Evolutionary conservation across 2,888 invertebrate genomes (phyloP).

Genomic region (Piscicola geometra): DNA sequence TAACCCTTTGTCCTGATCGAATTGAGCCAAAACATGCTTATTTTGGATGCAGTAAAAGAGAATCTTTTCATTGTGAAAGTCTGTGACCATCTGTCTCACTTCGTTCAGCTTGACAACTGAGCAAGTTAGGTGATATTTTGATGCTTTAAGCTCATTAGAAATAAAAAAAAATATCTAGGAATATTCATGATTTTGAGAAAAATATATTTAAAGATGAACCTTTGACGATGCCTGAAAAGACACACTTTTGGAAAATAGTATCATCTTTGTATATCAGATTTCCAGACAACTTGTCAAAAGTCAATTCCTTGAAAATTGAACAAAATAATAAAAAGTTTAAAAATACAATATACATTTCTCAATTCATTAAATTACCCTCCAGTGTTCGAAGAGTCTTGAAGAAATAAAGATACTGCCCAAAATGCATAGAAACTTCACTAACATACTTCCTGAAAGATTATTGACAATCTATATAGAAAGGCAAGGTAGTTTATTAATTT

Average conservation of each 20-base stretch:
- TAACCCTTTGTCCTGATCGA: background rate
- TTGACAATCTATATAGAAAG: too few species aligned
- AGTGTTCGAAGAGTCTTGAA: conserved; percentile 20
- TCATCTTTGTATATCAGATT: conserved; percentile 3
- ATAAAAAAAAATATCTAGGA: too few species aligned
- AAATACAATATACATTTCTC: too few species aligned
- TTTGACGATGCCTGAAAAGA: background rate
- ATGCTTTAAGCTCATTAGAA: too few species aligned
- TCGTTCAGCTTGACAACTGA: background rate
- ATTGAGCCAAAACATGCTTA: background rate
- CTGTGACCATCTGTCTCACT: background rate
- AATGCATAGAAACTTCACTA: conserved; percentile 11
- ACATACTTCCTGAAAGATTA: background rate
- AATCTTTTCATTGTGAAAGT: background rate
- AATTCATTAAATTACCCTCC: conserved; percentile 22
- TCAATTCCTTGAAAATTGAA: background rate
- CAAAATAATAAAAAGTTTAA: too few species aligned
- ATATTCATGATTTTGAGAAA: too few species aligned
- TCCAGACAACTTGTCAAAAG: conserved; percentile 3
- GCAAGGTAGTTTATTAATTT: too few species aligned
- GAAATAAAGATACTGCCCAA: conserved; percentile 26
- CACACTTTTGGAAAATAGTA: background rate
- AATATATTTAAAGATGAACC: too few species aligned
- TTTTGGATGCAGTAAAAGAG: background rate
- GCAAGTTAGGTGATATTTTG: background rate